Conservation (phyloP, 1,140 invertebrate species). For the Hestina assimilis region DNA sequence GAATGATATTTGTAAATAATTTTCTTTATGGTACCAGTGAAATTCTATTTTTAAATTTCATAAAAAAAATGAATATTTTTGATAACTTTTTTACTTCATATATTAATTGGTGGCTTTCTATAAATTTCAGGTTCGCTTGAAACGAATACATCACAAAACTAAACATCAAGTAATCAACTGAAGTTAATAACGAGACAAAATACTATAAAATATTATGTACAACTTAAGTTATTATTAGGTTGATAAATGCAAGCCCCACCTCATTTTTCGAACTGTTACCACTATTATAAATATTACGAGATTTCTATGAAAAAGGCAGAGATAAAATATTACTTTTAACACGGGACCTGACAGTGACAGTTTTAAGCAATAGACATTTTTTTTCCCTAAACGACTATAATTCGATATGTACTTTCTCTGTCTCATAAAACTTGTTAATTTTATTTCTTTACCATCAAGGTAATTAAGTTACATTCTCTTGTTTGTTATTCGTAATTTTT, state of each 20-base stretch:
- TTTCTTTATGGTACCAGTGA: constrained; percentile 5
- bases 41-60: not conserved
- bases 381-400: not conserved
- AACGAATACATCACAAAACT: constrained; percentile 45
- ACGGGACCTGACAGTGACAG: constrained; percentile 8
- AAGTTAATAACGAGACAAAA: constrained; percentile 38
- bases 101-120: constrained; percentile 18
- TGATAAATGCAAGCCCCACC: constrained; percentile 51
- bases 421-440: not conserved
- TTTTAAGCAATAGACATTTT: no score
- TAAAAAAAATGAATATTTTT: not conserved
- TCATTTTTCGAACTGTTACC: constrained; percentile 35
- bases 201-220: constrained; percentile 49
- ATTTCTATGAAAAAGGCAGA: constrained; percentile 2
- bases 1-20: constrained; percentile 7
- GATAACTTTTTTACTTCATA: not conserved
- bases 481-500: constrained; percentile 3
- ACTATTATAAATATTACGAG: constrained; percentile 2
- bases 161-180: constrained; percentile 42
- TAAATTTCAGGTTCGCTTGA: constrained; percentile 68
- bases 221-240: constrained; percentile 57
- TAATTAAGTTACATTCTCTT: not conserved
- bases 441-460: not conserved
- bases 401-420: not conserved
- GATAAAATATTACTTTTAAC: constrained; percentile 6